Percentiles rank a stretch among this genome's conserved stretches.
Evolutionary conservation across 2,113 vertebrate genomes (phyloP).

Genomic region (Oryzias melastigma): DNA sequence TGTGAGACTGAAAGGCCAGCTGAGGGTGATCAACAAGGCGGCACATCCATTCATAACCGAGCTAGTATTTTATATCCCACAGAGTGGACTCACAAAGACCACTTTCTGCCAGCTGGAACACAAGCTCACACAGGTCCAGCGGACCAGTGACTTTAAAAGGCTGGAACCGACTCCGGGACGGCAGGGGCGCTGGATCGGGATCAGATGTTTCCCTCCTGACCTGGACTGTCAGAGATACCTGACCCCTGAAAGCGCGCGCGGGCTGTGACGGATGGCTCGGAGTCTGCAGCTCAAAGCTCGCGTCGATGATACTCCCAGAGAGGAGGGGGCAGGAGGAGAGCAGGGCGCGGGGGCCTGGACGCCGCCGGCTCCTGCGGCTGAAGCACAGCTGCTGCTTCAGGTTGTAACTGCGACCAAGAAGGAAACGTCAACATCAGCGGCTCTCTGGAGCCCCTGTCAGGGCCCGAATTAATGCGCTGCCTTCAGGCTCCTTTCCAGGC

Average conservation of each 20-base stretch:
- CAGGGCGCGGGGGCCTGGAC: conserved; percentile 12
- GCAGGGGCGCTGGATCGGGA: conserved; percentile 26
- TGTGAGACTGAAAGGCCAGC: conserved; percentile 24
- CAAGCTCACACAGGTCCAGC: conserved; percentile 17
- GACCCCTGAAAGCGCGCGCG: conserved; percentile 48
- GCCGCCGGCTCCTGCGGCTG: conserved; percentile 25
- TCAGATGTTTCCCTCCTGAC: conserved; percentile 40
- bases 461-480: conserved; percentile 7
- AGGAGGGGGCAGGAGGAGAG: conserved; percentile 10
- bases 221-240: conserved; percentile 46
- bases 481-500: conserved; percentile 8
- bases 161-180: conserved; percentile 28
- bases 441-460: not conserved
- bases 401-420: not conserved
- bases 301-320: conserved; percentile 59
- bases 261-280: conserved; percentile 37
- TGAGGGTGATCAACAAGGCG: conserved; percentile 33
- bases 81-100: not conserved
- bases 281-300: conserved; percentile 26
- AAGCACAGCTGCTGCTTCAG: conserved; percentile 2
- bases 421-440: conserved; percentile 1
- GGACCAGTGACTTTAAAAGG: conserved; percentile 37
- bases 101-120: conserved; percentile 30
- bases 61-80: conserved; percentile 8
- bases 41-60: not conserved